A percentile compares a stretch with the other conserved stretches of the same genome.
Evolutionary conservation across 2,797 vertebrate genomes (phyloP).

Genomic region (Gorsachius magnificus): DNA sequence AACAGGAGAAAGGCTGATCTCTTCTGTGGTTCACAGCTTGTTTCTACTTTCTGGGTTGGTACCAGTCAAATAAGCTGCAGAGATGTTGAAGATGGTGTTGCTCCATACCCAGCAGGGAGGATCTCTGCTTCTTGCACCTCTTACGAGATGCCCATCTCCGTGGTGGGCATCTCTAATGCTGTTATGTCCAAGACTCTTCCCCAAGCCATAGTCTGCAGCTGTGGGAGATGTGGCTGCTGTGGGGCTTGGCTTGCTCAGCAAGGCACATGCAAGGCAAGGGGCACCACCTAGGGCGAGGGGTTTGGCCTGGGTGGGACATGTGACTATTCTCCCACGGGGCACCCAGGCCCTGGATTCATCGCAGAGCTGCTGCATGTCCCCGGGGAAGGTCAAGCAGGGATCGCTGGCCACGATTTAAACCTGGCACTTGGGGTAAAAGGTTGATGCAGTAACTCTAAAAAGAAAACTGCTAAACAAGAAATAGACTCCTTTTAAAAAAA

Average conservation of each 20-base stretch:
- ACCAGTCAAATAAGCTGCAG: neutral
- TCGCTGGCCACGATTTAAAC: neutral
- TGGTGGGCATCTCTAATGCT: neutral
- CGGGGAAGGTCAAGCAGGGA: neutral
- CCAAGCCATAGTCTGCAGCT: neutral
- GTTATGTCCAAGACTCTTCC: neutral
- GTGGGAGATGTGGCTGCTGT: neutral
- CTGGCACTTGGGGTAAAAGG: neutral
- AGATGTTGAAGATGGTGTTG: neutral
- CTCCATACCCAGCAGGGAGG: neutral
- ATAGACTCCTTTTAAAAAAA: conserved; percentile 37
- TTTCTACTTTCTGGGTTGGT: neutral
- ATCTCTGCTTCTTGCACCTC: neutral
- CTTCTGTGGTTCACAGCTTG: neutral
- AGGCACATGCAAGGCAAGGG: neutral
- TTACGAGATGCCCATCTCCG: rapidly evolving
- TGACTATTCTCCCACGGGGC: neutral
- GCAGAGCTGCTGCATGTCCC: neutral
- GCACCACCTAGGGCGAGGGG: neutral
- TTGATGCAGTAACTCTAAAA: neutral
- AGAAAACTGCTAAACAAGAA: conserved; percentile 55
- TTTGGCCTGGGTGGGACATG: neutral
- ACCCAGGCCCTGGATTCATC: rapidly evolving
- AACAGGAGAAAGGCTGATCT: neutral
- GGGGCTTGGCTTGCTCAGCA: neutral